Evolutionary conservation across 2,113 vertebrate species (phyloP), one percentile per base, ranked within the genome.

Genomic region (Bufo bufo): DNA sequence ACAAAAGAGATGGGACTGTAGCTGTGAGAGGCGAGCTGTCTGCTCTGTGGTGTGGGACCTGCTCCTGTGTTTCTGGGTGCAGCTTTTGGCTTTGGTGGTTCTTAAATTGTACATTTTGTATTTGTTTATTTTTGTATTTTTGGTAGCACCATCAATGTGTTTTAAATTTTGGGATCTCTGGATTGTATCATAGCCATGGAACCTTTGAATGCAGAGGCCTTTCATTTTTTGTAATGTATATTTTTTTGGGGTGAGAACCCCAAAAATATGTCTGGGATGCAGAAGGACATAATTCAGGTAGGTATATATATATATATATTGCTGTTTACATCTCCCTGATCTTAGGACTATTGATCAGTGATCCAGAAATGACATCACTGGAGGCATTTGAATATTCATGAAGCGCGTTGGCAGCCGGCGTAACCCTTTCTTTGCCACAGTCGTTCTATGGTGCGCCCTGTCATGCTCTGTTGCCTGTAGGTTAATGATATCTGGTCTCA

Each of bases 301-400:
- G 59, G 87, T 78, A 89, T 84, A 16, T 72, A 33, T 33, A 33
- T 33, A 33, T 33, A 33, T 33, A 33, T 75, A 50, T 75, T 80
- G 79, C 52, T 75, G 52, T 87, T 89, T 84, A 43, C 72, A 63
- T 69, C 72, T 66, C 6, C 71, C 19, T 84, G 71, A 65, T 84
- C 74, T 82, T 77, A 52, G 86, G 59, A 63, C 50, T 63, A 84
- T 89, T 84, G 87, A 89, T 89, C 71, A 69, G 49, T 74, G 81
- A 59, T 78, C 74, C 65, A 63, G 74, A 77, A 75, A 65, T 89
- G 81, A 89, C 87, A 89, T 89, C 87, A 83, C 49, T 77, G 81
- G 71, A 56, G 49, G 23, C 43, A 82, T 82, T 82, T 75, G 79
- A 88, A 88, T 83, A 88, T 88, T 82, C 80, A 84, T 75, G 77